These are phyloP conservation scores for Stenodema calcarata DNA, from an alignment of 2,888 invertebrate species.

Conservation along the genomic window DNA sequence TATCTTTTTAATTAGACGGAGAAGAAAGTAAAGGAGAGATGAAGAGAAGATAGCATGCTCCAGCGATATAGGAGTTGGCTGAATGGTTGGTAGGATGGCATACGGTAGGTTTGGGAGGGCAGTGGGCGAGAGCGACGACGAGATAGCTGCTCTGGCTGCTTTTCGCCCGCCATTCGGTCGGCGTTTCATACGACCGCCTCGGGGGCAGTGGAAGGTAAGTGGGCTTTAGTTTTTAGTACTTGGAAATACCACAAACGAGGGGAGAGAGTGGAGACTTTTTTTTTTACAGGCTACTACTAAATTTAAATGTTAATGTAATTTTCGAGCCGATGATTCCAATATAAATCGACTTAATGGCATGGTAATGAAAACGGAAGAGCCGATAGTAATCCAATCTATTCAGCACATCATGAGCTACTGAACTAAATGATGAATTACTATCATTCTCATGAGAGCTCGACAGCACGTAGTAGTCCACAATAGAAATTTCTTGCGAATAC, in stretches of 20 bases:
- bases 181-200: not conserved
- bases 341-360: too few relatives aligned
- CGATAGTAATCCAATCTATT: too few relatives aligned
- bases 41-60: slow-evolving; percentile 3
- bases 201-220: not conserved
- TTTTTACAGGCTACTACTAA: not conserved
- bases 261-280: not conserved
- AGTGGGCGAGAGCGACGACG: not conserved
- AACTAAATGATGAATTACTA: too few relatives aligned
- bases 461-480: too few relatives aligned
- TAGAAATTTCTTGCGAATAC: too few relatives aligned
- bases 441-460: too few relatives aligned
- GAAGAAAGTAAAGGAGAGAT: slow-evolving; percentile 14
- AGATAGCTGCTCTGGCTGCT: not conserved
- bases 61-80: not conserved
- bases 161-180: not conserved
- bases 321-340: too few relatives aligned
- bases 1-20: slow-evolving; percentile 39
- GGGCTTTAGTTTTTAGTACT: not conserved
- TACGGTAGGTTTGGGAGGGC: not conserved
- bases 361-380: too few relatives aligned
- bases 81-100: not conserved
- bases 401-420: too few relatives aligned
- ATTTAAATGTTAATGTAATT: not conserved
- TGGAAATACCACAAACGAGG: not conserved